Percentiles rank a stretch among this genome's conserved stretches.
These are phyloP conservation scores for Osmoderma eremita DNA, from an alignment of 2,888 invertebrate species.

Conservation along the genomic window DNA sequence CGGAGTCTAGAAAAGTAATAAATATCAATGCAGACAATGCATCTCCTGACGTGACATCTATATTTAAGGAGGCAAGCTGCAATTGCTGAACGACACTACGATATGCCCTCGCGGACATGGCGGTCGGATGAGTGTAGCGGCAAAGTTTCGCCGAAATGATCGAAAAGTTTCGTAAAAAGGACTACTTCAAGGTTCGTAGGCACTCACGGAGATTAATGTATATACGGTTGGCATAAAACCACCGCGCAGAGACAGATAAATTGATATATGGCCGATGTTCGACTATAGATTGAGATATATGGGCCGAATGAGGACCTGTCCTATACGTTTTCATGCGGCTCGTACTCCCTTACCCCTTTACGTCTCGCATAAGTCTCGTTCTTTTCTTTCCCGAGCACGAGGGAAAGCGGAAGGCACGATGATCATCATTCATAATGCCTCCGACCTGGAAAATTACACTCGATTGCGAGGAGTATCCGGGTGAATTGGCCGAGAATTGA, in stretches of 20 bases:
- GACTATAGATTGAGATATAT: conserved; percentile 61
- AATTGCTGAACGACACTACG: background rate
- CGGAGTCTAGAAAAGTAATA: too few species aligned
- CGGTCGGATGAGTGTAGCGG: background rate
- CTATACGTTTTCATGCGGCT: conserved; percentile 9
- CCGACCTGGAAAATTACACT: conserved; percentile 24
- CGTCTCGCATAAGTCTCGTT: too few species aligned
- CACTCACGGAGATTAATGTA: conserved; percentile 60
- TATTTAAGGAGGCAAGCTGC: too few species aligned
- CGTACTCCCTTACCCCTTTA: too few species aligned
- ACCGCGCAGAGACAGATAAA: conserved; percentile 57
- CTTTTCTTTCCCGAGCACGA: background rate
- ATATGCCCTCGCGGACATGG: conserved; percentile 10
- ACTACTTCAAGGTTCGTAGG: conserved; percentile 42
- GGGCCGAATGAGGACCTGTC: conserved; percentile 44
- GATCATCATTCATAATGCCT: conserved; percentile 35
- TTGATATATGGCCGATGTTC: conserved; percentile 60
- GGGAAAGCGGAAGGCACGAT: conserved; percentile 1
- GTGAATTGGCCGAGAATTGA: conserved; percentile 22
- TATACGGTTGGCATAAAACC: conserved; percentile 33
- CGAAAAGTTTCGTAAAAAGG: conserved; percentile 34
- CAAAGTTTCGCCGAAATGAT: conserved; percentile 24
- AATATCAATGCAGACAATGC: too few species aligned
- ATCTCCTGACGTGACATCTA: too few species aligned
- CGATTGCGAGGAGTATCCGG: conserved; percentile 20